Conservation (phyloP, 2,113 vertebrate genomes). For the Chaenogobius annularis region DNA sequence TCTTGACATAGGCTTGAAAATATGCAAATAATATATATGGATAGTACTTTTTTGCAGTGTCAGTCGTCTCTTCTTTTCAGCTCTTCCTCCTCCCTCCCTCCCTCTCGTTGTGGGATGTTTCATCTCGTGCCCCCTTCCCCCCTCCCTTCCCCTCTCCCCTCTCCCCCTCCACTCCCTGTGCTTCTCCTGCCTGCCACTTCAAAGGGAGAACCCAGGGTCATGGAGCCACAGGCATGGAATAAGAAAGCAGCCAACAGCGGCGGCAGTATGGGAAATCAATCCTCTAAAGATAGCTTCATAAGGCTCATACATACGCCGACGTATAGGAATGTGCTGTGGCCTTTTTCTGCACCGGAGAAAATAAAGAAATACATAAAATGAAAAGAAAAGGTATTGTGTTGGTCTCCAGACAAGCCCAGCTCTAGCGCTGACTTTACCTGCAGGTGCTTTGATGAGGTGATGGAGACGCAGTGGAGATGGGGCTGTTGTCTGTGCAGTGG, state of each 20-base stretch:
- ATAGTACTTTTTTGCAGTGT: slow-evolving; percentile 47
- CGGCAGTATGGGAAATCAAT: slow-evolving; percentile 82
- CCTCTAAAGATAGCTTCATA: slow-evolving; percentile 80
- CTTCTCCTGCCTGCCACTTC: slow-evolving; percentile 88
- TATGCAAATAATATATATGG: no score
- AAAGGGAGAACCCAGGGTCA: slow-evolving; percentile 97
- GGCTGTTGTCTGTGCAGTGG: neutral
- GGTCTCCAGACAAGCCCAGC: slow-evolving; percentile 10
- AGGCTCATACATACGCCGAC: slow-evolving; percentile 67
- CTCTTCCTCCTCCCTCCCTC: neutral
- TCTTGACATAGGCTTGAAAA: no score
- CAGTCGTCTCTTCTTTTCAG: slow-evolving; percentile 77
- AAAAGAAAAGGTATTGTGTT: neutral
- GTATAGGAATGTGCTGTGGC: slow-evolving; percentile 47
- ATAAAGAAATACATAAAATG: neutral
- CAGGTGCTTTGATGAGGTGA: slow-evolving; percentile 3
- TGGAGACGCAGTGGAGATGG: neutral
- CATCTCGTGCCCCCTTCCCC: neutral
- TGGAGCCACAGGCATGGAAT: slow-evolving; percentile 86
- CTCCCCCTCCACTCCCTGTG: slow-evolving; percentile 84
- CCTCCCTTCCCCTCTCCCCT: slow-evolving; percentile 33
- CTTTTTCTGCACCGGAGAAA: slow-evolving; percentile 40
- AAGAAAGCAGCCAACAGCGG: slow-evolving; percentile 89
- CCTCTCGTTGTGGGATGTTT: no score
- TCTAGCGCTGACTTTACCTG: slow-evolving; percentile 16